These are phyloP conservation scores for Brachyrhaphis roseni DNA, from an alignment of 2,797 vertebrate species.

Conservation along the genomic window DNA sequence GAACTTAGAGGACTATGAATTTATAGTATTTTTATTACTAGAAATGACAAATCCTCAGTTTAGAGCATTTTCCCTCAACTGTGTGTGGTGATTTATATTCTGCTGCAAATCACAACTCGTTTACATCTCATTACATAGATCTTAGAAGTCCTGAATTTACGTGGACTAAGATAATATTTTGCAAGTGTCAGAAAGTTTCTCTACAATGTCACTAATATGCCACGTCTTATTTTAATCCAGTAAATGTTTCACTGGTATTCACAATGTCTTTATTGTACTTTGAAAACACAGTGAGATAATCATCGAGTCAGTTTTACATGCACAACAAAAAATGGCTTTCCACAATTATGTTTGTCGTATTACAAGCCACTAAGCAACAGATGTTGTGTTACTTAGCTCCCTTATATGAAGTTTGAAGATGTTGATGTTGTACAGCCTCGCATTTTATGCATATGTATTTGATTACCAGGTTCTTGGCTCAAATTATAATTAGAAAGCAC, in stretches of 20 bases:
- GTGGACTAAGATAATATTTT: not conserved
- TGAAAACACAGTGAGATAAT: not conserved
- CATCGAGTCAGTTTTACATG: not conserved
- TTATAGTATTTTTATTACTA: constrained; percentile 58
- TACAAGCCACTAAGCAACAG: not conserved
- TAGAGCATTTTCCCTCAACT: constrained; percentile 30
- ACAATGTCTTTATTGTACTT: not conserved
- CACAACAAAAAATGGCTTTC: not conserved
- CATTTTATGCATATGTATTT: not conserved
- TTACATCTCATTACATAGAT: constrained; percentile 1
- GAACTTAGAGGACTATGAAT: constrained; percentile 69
- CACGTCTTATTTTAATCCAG: not conserved
- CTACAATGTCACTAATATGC: not conserved
- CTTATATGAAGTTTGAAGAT: not conserved
- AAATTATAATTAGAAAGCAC: not conserved
- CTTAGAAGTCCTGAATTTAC: not conserved
- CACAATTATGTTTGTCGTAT: not conserved
- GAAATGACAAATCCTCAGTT: constrained; percentile 59
- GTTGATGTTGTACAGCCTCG: not conserved
- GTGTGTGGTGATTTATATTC: constrained; percentile 22
- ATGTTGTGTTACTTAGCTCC: not conserved
- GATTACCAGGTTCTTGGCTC: not conserved
- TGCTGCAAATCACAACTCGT: not conserved
- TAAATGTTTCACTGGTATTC: not conserved
- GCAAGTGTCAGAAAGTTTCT: not conserved